Evolutionary conservation across 2,888 invertebrate genomes (phyloP), one percentile per base, ranked within the genome.

Genomic region (Eupelmus urozonus): DNA sequence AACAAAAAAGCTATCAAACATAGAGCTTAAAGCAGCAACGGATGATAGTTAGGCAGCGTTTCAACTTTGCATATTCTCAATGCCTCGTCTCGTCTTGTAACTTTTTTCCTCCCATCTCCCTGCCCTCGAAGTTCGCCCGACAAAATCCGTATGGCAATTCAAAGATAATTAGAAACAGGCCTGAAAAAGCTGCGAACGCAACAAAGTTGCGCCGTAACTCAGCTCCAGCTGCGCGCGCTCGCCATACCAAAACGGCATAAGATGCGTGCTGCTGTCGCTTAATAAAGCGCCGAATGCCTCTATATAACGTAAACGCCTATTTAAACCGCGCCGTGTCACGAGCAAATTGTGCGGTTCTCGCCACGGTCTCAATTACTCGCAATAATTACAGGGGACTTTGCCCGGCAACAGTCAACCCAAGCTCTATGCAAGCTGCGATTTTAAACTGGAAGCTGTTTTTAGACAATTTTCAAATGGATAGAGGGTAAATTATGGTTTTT

Each of bases 191-290:
- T 20, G 7, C 20, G n/a, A 66, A 66, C 34, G 53, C 72, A 77
- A 72, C 60, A 77, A 77, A 77, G 66, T 77, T 77, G 72, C 45
- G 57, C 72, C 77, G 66, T 77, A 77, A 77, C 66, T 77, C 72
- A 77, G 34, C 20, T 5, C 25, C 60, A 66, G 66, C 29, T 74
- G 74, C 42, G 63, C 13, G 2, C 62, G 45, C 11, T 45, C 11
- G 20, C 71, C 7, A 53, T 40, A 59, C 71, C 51, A 29, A 72
- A n/a, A 53, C n/a, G 55, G 42, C 29, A 71, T n/a, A 76, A 76
- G 71, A 76, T 51, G 42, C 57, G 20, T 55, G 45, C 18, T 62
- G 59, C 40, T 69, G 78, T 69, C 69, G 74, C 78, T 78, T 78
- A 78, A 78, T 78, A 78, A 70, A 70, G 69, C 55, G 60, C 42